Evolutionary conservation across 1,140 invertebrate species (phyloP).

Genomic region (Bombus picipes): DNA sequence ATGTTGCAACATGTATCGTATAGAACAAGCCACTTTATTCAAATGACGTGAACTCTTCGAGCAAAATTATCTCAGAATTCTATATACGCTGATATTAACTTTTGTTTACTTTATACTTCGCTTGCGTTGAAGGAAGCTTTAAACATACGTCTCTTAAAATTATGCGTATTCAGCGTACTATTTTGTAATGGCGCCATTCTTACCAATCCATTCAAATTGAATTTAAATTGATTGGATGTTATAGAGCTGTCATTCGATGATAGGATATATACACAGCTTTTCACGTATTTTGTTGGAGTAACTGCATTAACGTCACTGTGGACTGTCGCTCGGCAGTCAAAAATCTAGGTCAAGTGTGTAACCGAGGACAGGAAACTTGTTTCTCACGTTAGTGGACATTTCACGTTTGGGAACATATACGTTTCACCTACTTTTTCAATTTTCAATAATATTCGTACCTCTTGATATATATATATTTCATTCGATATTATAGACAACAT

Average conservation of each 20-base stretch:
- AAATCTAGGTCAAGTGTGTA: constrained; percentile 74
- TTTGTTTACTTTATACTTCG: neutral
- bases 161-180: too few relatives aligned
- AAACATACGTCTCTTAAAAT: too few relatives aligned
- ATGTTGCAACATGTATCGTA: neutral
- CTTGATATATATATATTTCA: neutral
- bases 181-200: too few relatives aligned
- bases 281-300: neutral
- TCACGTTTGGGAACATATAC: neutral
- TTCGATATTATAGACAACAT: too few relatives aligned
- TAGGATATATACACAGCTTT: neutral
- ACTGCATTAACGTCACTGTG: constrained; percentile 50
- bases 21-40: neutral
- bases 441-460: neutral
- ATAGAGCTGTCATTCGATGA: neutral
- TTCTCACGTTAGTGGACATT: constrained; percentile 43
- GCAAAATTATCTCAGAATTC: too few relatives aligned
- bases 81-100: too few relatives aligned
- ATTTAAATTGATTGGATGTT: too few relatives aligned
- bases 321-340: constrained; percentile 54
- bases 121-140: too few relatives aligned
- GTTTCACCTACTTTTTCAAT: neutral
- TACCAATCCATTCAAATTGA: too few relatives aligned
- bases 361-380: constrained; percentile 66
- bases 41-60: neutral